Conservation (phyloP, 2,797 vertebrate genomes). For the Odontamblyopus rebecca region DNA sequence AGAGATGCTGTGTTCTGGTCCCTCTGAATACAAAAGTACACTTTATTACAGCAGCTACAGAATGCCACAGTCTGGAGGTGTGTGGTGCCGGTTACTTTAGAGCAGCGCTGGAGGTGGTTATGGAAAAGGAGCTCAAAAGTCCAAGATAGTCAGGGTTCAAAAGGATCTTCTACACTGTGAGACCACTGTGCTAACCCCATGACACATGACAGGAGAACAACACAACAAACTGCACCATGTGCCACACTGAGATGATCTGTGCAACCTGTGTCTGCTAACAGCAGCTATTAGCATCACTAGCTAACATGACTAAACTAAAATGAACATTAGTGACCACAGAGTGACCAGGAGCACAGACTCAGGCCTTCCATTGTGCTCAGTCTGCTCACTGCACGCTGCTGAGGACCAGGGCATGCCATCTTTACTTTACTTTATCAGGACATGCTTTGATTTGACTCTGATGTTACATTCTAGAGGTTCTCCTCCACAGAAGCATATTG, state of each 20-base stretch:
- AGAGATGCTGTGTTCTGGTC: not conserved
- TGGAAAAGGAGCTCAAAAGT: not conserved
- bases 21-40: not conserved
- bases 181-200: too few relatives aligned
- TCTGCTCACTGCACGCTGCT: constrained; percentile 67
- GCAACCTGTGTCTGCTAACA: not conserved
- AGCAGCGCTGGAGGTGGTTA: not conserved
- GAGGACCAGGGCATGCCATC: constrained; percentile 63
- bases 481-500: constrained; percentile 71
- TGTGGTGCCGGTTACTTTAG: not conserved
- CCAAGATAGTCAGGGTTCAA: not conserved
- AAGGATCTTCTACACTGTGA: too few relatives aligned
- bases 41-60: not conserved
- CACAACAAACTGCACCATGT: not conserved
- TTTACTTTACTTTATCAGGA: constrained; percentile 48
- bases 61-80: not conserved
- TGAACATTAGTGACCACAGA: constrained; percentile 19
- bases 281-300: not conserved
- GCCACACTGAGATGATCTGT: not conserved
- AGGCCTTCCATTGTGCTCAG: constrained; percentile 57
- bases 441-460: constrained; percentile 61
- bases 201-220: too few relatives aligned
- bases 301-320: not conserved
- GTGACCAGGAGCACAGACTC: constrained; percentile 32
- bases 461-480: constrained; percentile 40